Evolutionary conservation across 2,113 vertebrate genomes (phyloP).

Genomic region (Pelodiscus sinensis): DNA sequence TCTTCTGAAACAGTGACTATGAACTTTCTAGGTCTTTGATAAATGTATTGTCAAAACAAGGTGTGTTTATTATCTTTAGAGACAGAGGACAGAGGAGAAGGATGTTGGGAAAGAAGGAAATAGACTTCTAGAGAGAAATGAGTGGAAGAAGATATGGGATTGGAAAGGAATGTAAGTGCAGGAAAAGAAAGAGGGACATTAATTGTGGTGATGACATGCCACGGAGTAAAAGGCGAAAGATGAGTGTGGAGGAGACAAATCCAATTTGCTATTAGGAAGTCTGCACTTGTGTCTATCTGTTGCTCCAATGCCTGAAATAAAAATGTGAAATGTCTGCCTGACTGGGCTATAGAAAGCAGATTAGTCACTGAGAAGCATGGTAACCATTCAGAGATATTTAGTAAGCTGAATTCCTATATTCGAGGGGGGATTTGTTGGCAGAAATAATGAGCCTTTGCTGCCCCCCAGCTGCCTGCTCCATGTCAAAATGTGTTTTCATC

Average conservation of each 20-base stretch:
- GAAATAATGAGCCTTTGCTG: neutral
- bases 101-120: neutral
- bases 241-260: neutral
- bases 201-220: neutral
- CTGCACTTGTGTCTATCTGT: constrained; percentile 43
- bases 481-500: neutral
- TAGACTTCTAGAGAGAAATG: neutral
- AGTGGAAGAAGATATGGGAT: neutral
- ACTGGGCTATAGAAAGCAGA: constrained; percentile 46
- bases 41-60: neutral
- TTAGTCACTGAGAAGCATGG: constrained; percentile 35
- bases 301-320: constrained; percentile 25
- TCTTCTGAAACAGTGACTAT: neutral
- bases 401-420: constrained; percentile 6
- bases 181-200: neutral
- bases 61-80: neutral
- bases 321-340: constrained; percentile 16
- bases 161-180: neutral
- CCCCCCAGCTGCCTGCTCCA: neutral
- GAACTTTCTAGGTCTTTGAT: neutral
- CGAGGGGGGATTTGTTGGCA: neutral
- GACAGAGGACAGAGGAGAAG: neutral
- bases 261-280: neutral
- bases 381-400: constrained; percentile 10
- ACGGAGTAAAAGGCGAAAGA: neutral